Base-by-base conservation (phyloP, 2,888 invertebrate species). In the Boloria selene region DNA sequence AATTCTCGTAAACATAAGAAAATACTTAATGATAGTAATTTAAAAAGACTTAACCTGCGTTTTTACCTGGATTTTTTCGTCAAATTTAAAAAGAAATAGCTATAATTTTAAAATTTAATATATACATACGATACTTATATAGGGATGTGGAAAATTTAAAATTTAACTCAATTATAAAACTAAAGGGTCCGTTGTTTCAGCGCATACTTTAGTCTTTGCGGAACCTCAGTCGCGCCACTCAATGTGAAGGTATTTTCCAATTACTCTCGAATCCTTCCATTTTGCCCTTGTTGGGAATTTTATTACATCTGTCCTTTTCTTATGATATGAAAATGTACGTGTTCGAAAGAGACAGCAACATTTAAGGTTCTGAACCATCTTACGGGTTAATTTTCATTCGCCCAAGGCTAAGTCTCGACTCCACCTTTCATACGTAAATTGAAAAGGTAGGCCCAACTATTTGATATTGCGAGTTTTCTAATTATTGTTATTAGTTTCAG, bases 241-340 rank as follows among this genome's bases (percentile, higher is more conserved):
- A 87, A 89, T 88, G 85, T 82, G 75, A 82, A 88, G 91, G 92
- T 89, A 92, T 92, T 92, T 74, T 92, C 88, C 92, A 92, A 92
- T 92, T 92, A 92, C 89, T 87, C 86, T 85, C 82, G 84, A 89
- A 91, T 88, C 90, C 90, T 86, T 85, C 88, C 87, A 87, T 88
- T 88, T 90, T 86, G 86, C 85, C 81, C 80, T 84, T 75, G 77
- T 81, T 74, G 81, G 80, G 83, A 86, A 87, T 86, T 88, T 90
- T 86, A 87, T 85, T 82, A 81, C 75, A 67, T 70, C 83, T 75
- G 64, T 90, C 90, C 78, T 81, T 78, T 75, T 90, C 85, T 68
- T 60, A 64, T 67, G 53, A 64, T 67, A 63, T 68, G 65, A 73
- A 73, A 73, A 74, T 78, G 73, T 69, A 70, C 63, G 73, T 65